Evolutionary conservation across 2,888 invertebrate genomes (phyloP).

Genomic region (Limenitis camilla): DNA sequence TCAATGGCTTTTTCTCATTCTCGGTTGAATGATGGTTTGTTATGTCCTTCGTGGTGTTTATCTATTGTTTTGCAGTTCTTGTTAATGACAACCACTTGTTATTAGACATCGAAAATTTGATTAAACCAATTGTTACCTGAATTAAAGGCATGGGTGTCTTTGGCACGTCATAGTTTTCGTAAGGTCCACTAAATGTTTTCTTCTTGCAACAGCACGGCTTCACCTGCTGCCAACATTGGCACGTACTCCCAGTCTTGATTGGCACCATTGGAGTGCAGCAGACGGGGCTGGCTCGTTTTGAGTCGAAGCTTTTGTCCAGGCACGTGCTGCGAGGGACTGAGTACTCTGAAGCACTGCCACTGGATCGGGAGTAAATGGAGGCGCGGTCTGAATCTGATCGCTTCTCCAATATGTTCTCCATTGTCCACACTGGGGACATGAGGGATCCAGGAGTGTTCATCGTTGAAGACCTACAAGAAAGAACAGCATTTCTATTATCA

Average conservation of each 20-base stretch:
- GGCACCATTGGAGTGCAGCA: slow-evolving; percentile 76
- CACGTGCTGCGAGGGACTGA: slow-evolving; percentile 71
- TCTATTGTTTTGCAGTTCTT: too few species aligned
- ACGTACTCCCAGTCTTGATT: slow-evolving; percentile 59
- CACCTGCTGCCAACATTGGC: slow-evolving; percentile 61
- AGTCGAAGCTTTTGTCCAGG: slow-evolving; percentile 68
- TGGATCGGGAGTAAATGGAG: slow-evolving; percentile 79
- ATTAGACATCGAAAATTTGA: too few species aligned
- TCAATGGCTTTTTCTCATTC: too few species aligned
- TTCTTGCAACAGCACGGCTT: slow-evolving; percentile 55
- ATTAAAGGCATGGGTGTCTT: slow-evolving; percentile 77
- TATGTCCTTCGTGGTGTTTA: too few species aligned
- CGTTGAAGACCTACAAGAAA: slow-evolving; percentile 72
- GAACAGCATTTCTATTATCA: too few species aligned
- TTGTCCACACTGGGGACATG: slow-evolving; percentile 75
- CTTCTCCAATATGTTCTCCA: slow-evolving; percentile 68
- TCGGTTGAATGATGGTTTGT: too few species aligned
- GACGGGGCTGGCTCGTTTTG: slow-evolving; percentile 57
- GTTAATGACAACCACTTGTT: too few species aligned
- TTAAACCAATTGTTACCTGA: slow-evolving; percentile 41
- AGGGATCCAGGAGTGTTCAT: slow-evolving; percentile 67
- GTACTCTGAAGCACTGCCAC: slow-evolving; percentile 79
- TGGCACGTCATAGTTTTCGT: slow-evolving; percentile 88
- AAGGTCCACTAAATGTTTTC: slow-evolving; percentile 73
- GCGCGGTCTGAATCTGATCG: slow-evolving; percentile 75